Conservation (phyloP, 1,140 invertebrate species). For the Phocides pigmalion region DNA sequence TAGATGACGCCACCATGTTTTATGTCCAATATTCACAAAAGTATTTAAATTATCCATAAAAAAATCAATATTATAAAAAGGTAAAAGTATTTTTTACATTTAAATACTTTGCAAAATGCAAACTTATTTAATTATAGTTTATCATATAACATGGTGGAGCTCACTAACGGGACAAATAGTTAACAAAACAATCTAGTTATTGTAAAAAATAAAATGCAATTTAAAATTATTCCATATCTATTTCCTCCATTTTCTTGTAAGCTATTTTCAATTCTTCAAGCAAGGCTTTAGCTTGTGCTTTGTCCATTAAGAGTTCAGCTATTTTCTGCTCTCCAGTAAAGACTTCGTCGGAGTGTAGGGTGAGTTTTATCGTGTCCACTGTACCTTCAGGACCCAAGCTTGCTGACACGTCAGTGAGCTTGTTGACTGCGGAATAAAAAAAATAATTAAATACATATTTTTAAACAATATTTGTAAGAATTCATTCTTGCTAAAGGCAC, state of each 20-base stretch:
- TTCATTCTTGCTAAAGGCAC: too few relatives aligned
- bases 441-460: conserved; percentile 5
- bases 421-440: conserved; percentile 63
- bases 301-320: conserved; percentile 61
- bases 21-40: too few relatives aligned
- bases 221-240: conserved; percentile 43
- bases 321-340: conserved; percentile 58
- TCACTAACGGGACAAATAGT: too few relatives aligned
- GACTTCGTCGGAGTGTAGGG: conserved; percentile 56
- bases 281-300: conserved; percentile 48
- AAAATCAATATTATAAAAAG: too few relatives aligned
- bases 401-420: conserved; percentile 58
- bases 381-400: conserved; percentile 56
- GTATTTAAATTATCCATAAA: too few relatives aligned
- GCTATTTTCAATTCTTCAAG: conserved; percentile 63
- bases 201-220: not conserved
- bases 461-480: too few relatives aligned
- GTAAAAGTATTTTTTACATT: too few relatives aligned
- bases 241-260: conserved; percentile 66
- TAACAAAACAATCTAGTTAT: not conserved
- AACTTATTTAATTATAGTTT: too few relatives aligned
- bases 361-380: conserved; percentile 60
- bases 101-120: too few relatives aligned
- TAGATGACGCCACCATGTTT: too few relatives aligned
- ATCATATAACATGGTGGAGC: too few relatives aligned